Evolutionary conservation across 1,140 invertebrate species (phyloP), one percentile per base, ranked within the genome.

Genomic region (Philotrypesis tridentata): DNA sequence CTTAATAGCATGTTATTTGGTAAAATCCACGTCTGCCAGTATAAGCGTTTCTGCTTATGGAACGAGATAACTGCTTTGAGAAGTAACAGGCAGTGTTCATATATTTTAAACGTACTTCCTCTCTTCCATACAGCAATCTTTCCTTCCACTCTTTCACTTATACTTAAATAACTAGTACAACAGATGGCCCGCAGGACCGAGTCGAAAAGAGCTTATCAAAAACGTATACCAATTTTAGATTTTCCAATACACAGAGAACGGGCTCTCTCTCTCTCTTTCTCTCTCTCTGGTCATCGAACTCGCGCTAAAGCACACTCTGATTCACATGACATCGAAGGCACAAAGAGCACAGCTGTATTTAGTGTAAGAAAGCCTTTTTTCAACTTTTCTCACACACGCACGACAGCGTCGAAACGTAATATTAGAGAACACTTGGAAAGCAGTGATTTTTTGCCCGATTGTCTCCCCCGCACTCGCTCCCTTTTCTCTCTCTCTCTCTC

Each of bases 151-250:
- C 87, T 85, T 86, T 85, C 83, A 85, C 85, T 87, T 85, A 86
- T 86, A 89, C 88, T 85, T 82, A 84, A 88, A 85, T 82, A 87
- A 86, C 77, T 70, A 17, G 77, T 75, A 83, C 79, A 86, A 83
- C 91, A 92, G 90, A 92, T 92, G 91, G 91, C 90, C 89, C 84
- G 78, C 85, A n/a, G 27, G 73, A 85, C 82, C 79, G 86, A 82
- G 48, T 75, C 85, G 76, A 87, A 70, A 85, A 83, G 77, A 71
- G 78, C 89, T 91, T 91, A 89, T 88, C 87, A 84, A 83, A 74
- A 61, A 71, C 76, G 84, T 86, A 85, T 85, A 87, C 89, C 89
- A 91, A 90, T 91, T 91, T 90, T 91, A 91, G 89, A 90, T 90
- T 91, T 90, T 88, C 85, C 84, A 90, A 90, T 89, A 88, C 80